Evolutionary conservation across 2,888 invertebrate genomes (phyloP).

Genomic region (Tortrix viridana): DNA sequence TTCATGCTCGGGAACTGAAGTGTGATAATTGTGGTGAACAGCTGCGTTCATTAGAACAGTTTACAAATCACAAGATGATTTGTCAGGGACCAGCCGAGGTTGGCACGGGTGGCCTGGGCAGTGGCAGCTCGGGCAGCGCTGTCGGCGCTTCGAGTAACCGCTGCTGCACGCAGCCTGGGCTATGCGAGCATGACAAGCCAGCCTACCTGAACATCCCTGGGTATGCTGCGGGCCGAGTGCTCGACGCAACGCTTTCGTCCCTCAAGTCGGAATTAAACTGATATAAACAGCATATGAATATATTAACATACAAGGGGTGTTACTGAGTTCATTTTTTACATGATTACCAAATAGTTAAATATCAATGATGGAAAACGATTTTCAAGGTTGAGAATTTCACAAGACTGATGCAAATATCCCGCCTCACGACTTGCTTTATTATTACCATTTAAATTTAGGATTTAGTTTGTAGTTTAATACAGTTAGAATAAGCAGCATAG

Average conservation of each 20-base stretch:
- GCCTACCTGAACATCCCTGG: conserved; percentile 81
- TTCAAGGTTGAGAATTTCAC: conserved; percentile 82
- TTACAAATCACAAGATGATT: conserved; percentile 79
- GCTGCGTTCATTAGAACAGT: conserved; percentile 79
- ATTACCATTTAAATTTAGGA: conserved; percentile 81
- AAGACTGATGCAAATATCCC: conserved; percentile 85
- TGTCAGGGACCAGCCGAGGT: conserved; percentile 69
- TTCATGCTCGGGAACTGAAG: conserved; percentile 81
- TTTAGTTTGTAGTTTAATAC: conserved; percentile 74
- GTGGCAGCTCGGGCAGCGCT: conserved; percentile 42
- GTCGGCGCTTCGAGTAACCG: conserved; percentile 57
- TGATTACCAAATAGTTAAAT: conserved; percentile 79
- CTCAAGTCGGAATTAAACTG: conserved; percentile 81
- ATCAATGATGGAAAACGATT: conserved; percentile 69
- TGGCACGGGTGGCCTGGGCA: conserved; percentile 56
- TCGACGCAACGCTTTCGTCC: conserved; percentile 78
- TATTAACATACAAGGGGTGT: conserved; percentile 37
- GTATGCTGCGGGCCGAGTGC: conserved; percentile 73
- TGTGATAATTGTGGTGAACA: conserved; percentile 82
- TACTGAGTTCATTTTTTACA: conserved; percentile 70
- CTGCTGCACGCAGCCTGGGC: conserved; percentile 77
- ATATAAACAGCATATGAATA: conserved; percentile 49
- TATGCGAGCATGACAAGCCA: conserved; percentile 82
- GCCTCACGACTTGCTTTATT: conserved; percentile 85
- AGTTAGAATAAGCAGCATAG: conserved; percentile 63